phyloP scores from a whole-genome alignment of 2,113 vertebrate species.

The Sander lucioperca region DNA sequence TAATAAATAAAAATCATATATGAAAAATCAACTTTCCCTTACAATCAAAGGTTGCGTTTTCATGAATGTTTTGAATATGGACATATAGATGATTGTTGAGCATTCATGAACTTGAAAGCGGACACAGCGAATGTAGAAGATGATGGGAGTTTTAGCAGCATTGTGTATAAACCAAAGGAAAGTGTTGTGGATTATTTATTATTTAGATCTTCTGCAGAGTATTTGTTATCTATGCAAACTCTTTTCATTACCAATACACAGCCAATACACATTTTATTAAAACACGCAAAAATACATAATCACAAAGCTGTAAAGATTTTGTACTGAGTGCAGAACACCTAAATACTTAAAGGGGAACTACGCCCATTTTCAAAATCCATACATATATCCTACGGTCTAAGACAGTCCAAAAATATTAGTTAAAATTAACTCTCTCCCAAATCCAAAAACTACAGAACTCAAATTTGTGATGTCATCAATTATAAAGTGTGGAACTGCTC shows the following conservation, averaged over 20 bases:
- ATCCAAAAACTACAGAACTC: too few relatives aligned
- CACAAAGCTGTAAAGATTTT: slow-evolving; percentile 14
- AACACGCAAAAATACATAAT: slow-evolving; percentile 16
- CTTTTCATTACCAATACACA: slow-evolving; percentile 1
- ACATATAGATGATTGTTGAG: background rate
- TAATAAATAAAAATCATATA: slow-evolving; percentile 16
- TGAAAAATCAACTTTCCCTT: slow-evolving; percentile 11
- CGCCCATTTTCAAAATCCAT: too few relatives aligned
- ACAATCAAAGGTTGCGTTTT: slow-evolving; percentile 13
- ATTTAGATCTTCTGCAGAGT: slow-evolving; percentile 29
- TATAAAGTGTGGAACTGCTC: too few relatives aligned
- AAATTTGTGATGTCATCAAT: too few relatives aligned
- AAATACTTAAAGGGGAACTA: slow-evolving; percentile 3
- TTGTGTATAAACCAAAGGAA: slow-evolving; percentile 8
- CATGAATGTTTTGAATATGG: background rate
- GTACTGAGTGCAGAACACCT: background rate
- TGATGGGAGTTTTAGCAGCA: slow-evolving; percentile 25
- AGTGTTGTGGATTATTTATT: background rate
- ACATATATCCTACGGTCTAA: too few relatives aligned
- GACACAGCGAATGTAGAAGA: background rate
- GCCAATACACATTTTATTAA: slow-evolving; percentile 37
- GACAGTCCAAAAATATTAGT: too few relatives aligned
- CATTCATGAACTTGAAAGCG: background rate
- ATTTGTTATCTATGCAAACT: slow-evolving; percentile 27
- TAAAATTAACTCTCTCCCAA: too few relatives aligned